Percentiles rank a stretch among this genome's conserved stretches.
Evolutionary conservation across 2,797 vertebrate genomes (phyloP).

Genomic region (Hydrophis major): DNA sequence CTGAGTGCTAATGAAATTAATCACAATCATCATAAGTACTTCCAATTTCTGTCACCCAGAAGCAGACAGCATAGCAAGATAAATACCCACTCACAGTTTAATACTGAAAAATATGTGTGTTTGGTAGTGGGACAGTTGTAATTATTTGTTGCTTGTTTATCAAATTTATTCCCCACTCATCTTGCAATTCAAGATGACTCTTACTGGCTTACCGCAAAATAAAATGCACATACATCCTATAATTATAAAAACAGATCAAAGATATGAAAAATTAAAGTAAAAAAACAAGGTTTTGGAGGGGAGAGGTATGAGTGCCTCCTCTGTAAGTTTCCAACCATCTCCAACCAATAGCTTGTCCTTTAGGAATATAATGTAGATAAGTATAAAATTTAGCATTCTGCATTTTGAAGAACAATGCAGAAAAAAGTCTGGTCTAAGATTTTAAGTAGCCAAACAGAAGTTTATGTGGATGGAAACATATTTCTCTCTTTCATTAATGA

Average conservation of each 20-base stretch:
- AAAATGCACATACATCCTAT: not conserved
- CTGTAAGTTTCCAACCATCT: not conserved
- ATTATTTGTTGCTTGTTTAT: not conserved
- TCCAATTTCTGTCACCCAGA: constrained; percentile 66
- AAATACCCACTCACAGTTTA: constrained; percentile 4
- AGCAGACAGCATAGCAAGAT: constrained; percentile 63
- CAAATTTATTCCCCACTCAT: not conserved
- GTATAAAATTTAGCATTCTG: not conserved
- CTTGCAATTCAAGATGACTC: not conserved
- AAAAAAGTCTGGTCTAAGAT: not conserved
- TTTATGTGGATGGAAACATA: not conserved
- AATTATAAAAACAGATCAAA: not conserved
- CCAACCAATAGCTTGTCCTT: not conserved
- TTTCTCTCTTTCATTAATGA: not conserved
- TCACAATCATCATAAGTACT: constrained; percentile 65
- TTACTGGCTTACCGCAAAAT: not conserved
- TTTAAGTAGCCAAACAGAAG: not conserved
- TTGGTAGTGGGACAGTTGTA: not conserved
- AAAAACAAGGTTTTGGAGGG: not conserved
- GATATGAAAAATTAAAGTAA: not conserved
- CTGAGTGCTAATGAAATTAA: constrained; percentile 73
- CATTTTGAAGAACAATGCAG: not conserved
- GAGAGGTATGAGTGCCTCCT: not conserved
- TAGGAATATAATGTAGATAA: not conserved
- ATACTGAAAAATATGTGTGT: constrained; percentile 3